Conservation (phyloP, 2,797 vertebrate genomes). For the Danio tinwini region DNA sequence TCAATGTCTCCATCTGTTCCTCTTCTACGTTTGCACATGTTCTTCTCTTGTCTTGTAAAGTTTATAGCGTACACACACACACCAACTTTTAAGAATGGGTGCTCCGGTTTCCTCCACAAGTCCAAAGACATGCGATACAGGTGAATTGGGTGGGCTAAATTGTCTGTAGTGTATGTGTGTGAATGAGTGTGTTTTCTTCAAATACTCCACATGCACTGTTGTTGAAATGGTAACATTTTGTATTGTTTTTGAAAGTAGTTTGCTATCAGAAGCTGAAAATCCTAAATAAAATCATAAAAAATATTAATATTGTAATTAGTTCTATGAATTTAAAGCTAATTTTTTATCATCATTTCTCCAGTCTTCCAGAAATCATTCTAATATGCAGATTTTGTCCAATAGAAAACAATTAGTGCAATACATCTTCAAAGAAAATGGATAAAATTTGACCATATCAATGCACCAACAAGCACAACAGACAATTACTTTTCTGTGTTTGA, state of each 20-base stretch:
- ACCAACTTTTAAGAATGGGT: too few relatives aligned
- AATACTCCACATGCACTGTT: too few relatives aligned
- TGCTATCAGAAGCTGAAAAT: background rate
- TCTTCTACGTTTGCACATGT: background rate
- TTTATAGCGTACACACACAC: too few relatives aligned
- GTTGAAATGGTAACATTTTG: background rate
- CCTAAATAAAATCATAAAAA: background rate
- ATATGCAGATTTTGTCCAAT: background rate
- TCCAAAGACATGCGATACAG: too few relatives aligned
- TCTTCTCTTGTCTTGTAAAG: background rate
- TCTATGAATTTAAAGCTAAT: too few relatives aligned
- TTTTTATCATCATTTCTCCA: background rate
- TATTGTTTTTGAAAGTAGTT: background rate
- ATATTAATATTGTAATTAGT: background rate
- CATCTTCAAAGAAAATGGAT: too few relatives aligned
- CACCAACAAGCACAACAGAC: too few relatives aligned
- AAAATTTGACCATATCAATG: too few relatives aligned
- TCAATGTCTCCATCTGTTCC: conserved; percentile 21
- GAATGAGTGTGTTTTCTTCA: background rate
- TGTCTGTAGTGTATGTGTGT: too few relatives aligned
- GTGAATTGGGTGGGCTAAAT: too few relatives aligned
- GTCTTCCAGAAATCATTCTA: background rate
- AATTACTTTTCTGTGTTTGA: too few relatives aligned
- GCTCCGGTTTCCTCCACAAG: too few relatives aligned
- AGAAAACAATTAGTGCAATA: background rate